A percentile compares a stretch with the other conserved stretches of the same genome.
Conservation (phyloP, 2,797 vertebrate genomes). For the Glossophaga mutica region DNA sequence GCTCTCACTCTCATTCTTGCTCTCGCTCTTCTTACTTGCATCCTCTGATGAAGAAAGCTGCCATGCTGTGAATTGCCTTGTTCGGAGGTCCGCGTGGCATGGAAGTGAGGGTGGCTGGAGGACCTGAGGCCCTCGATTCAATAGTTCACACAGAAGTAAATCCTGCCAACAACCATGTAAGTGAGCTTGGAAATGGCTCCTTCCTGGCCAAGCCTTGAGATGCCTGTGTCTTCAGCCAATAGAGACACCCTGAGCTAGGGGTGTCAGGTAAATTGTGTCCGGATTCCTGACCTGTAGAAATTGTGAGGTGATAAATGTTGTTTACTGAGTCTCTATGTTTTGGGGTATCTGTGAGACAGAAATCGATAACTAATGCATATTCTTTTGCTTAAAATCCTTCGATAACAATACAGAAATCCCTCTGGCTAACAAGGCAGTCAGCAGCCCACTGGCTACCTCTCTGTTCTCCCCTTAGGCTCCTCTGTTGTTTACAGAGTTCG, state of each 20-base stretch:
- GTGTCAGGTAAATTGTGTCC: not conserved
- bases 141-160: not conserved
- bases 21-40: not conserved
- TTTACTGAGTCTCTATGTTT: not conserved
- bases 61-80: not conserved
- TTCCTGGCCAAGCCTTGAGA: not conserved
- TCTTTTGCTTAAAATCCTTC: not conserved
- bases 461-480: not conserved
- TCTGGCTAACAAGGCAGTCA: not conserved
- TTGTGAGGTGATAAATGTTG: not conserved
- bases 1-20: not conserved
- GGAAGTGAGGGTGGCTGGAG: not conserved
- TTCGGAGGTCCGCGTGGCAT: not conserved
- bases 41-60: not conserved
- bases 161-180: not conserved
- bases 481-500: not conserved
- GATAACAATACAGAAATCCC: not conserved
- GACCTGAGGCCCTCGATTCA: not conserved
- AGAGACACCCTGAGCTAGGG: not conserved
- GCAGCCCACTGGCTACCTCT: not conserved
- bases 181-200: not conserved
- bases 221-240: not conserved
- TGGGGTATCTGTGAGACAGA: not conserved
- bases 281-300: not conserved
- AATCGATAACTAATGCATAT: not conserved